Percentiles rank a stretch among this genome's conserved stretches.
Evolutionary conservation across 2,888 invertebrate genomes (phyloP).

Genomic region (Monopis laevigella): DNA sequence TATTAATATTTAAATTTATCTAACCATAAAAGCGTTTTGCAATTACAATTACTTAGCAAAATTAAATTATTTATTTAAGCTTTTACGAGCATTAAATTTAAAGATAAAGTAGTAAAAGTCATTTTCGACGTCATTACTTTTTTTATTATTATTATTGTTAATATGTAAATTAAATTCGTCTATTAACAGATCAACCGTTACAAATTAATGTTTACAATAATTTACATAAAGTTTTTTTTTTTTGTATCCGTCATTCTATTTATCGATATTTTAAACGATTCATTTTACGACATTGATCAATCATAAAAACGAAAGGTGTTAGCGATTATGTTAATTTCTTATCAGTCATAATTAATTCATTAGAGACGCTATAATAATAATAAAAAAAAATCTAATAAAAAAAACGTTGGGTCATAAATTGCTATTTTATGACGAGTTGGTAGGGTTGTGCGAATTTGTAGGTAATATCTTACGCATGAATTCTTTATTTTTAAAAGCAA

Average conservation of each 20-base stretch:
- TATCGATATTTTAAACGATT: constrained; percentile 32
- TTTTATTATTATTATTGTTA: constrained; percentile 33
- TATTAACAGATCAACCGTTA: constrained; percentile 65
- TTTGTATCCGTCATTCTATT: constrained; percentile 43
- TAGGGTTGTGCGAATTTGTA: constrained; percentile 35
- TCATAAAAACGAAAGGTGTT: constrained; percentile 23
- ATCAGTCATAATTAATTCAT: constrained; percentile 44
- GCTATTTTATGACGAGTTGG: constrained; percentile 44
- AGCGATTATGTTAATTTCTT: constrained; percentile 43
- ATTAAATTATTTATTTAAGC: constrained; percentile 21
- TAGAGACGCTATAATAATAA: constrained; percentile 29
- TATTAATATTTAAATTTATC: no score
- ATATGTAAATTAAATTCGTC: constrained; percentile 48
- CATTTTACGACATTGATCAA: constrained; percentile 55
- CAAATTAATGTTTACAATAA: constrained; percentile 62
- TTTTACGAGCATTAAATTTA: constrained; percentile 51
- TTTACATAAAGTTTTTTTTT: constrained; percentile 58
- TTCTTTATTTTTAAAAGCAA: constrained; percentile 53
- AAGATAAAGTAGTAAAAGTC: constrained; percentile 51
- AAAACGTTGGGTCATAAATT: constrained; percentile 38
- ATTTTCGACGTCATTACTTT: constrained; percentile 36
- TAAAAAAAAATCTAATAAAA: constrained; percentile 19
- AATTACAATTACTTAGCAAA: no score
- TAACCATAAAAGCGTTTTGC: no score
- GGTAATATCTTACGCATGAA: constrained; percentile 51